These are phyloP conservation scores for Paraescarpia echinospica DNA, from an alignment of 1,140 invertebrate species.

Conservation along the genomic window DNA sequence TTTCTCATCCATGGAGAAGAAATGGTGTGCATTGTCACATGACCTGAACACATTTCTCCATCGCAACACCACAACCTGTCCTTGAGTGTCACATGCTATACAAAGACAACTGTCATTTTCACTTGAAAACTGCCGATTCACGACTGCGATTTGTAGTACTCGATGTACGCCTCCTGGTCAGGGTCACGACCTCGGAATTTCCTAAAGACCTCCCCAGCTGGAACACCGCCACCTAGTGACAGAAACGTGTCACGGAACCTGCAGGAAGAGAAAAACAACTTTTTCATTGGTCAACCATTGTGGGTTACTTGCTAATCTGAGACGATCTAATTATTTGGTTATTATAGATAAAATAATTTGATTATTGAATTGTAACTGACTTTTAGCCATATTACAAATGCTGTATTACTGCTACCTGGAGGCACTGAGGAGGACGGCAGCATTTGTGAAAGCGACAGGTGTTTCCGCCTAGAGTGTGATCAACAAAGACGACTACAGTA, in stretches of 20 bases:
- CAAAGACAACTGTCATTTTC: background rate
- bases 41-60: background rate
- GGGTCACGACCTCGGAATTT: conserved; percentile 89
- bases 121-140: background rate
- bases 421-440: no score
- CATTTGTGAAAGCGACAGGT: no score
- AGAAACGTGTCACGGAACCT: conserved; percentile 85
- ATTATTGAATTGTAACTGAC: no score
- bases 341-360: no score
- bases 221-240: conserved; percentile 75
- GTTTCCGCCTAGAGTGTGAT: no score
- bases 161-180: conserved; percentile 77
- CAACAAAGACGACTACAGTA: no score
- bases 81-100: background rate
- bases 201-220: conserved; percentile 82
- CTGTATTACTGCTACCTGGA: no score
- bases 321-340: background rate
- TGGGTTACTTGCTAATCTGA: background rate
- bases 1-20: background rate
- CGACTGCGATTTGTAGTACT: conserved; percentile 38
- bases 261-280: conserved; percentile 39
- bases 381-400: no score
- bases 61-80: background rate
- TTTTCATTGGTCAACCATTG: background rate
- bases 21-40: background rate